Percentiles rank a stretch among this genome's conserved stretches.
These are phyloP conservation scores for Stigmatopora argus DNA, from an alignment of 2,113 vertebrate species.

Conservation along the genomic window DNA sequence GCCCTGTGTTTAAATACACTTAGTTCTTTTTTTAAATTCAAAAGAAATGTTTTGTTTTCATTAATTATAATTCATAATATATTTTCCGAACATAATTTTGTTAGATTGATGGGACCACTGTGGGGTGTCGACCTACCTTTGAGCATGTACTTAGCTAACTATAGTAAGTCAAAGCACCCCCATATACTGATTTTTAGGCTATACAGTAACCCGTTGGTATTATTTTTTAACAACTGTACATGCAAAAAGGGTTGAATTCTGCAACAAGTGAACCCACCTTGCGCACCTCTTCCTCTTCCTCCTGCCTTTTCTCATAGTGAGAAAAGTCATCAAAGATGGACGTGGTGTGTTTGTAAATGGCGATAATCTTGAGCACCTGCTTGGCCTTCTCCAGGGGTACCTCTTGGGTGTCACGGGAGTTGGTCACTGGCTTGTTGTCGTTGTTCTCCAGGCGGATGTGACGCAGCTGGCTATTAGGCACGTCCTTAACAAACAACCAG, in stretches of 20 bases:
- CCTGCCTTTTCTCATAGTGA: constrained; percentile 93
- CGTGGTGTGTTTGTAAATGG: constrained; percentile 95
- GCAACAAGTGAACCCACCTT: constrained; percentile 73
- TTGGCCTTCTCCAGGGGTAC: constrained; percentile 97
- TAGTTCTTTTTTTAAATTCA: no score
- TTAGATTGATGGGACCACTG: no score
- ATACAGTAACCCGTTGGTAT: neutral
- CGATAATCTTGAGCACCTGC: constrained; percentile 96
- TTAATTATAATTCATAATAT: no score
- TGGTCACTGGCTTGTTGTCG: constrained; percentile 98
- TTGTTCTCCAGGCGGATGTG: constrained; percentile 99
- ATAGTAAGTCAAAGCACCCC: no score
- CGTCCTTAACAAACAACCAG: constrained; percentile 99
- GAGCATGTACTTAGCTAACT: no score
- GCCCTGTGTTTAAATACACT: no score
- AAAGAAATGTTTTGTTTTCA: no score
- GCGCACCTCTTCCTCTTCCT: constrained; percentile 91
- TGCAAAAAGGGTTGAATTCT: neutral
- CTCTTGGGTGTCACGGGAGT: constrained; percentile 98
- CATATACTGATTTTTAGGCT: neutral
- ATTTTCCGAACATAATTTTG: no score
- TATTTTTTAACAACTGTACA: neutral
- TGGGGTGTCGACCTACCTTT: no score
- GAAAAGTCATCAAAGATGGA: constrained; percentile 99
- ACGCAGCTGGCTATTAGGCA: constrained; percentile 95